These are phyloP conservation scores for Drosophila guanche DNA, from an alignment of 1,140 invertebrate genomes.

Conservation along the genomic window DNA sequence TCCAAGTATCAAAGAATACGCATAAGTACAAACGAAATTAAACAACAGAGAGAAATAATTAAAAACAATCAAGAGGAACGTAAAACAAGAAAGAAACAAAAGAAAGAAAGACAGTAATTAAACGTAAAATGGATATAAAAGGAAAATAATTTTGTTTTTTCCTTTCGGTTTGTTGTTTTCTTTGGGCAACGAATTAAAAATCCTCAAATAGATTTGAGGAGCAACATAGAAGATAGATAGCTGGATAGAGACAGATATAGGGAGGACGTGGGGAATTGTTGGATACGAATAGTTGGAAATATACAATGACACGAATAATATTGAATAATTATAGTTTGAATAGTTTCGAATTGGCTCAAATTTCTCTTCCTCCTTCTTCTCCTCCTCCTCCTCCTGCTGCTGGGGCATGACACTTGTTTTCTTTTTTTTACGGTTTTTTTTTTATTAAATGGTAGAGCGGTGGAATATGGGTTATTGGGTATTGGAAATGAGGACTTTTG, in stretches of 20 bases:
- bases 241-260: conserved; percentile 6
- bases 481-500: conserved; percentile 29
- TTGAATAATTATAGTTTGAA: conserved; percentile 47
- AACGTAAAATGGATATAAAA: conserved; percentile 4
- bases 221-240: conserved; percentile 32
- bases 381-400: conserved; percentile 5
- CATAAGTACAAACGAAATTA: conserved; percentile 29
- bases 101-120: conserved; percentile 8
- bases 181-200: conserved; percentile 36
- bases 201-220: conserved; percentile 32
- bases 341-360: conserved; percentile 39
- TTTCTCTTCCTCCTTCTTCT: conserved; percentile 11
- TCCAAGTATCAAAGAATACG: conserved; percentile 24
- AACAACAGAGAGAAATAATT: conserved; percentile 40
- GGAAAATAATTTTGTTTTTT: conserved; percentile 32
- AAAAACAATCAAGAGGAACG: conserved; percentile 24
- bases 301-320: conserved; percentile 67
- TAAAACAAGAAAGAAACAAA: conserved; percentile 24
- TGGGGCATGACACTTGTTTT: conserved; percentile 7
- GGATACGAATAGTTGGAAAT: conserved; percentile 61
- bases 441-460: not conserved
- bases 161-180: conserved; percentile 17
- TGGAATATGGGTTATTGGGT: conserved; percentile 11
- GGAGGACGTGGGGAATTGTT: conserved; percentile 37
- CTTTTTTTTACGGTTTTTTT: conserved; percentile 1